Evolutionary conservation across 1,140 invertebrate species (phyloP).

Genomic region (Drosophila truncata): DNA sequence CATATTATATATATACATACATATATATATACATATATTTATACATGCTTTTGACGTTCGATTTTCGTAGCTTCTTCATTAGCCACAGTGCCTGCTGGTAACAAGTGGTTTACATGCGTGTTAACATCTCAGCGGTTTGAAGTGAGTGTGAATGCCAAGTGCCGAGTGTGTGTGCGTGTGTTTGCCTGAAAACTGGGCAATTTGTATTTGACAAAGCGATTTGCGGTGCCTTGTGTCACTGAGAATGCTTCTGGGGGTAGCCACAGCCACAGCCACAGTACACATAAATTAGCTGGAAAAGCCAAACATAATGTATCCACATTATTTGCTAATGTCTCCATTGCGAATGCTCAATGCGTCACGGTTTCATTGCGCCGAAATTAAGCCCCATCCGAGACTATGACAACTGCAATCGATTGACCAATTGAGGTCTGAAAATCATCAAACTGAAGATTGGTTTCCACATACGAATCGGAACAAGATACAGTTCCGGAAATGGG

Average conservation of each 20-base stretch:
- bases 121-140: constrained; percentile 52
- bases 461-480: neutral
- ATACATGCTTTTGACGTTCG: constrained; percentile 37
- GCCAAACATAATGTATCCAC: constrained; percentile 25
- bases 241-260: constrained; percentile 58
- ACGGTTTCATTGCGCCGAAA: constrained; percentile 60
- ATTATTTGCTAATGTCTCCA: constrained; percentile 42
- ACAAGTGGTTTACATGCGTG: constrained; percentile 68
- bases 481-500: neutral
- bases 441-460: neutral
- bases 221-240: constrained; percentile 8
- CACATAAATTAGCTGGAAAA: constrained; percentile 6
- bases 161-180: constrained; percentile 4
- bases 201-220: constrained; percentile 47
- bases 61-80: constrained; percentile 51
- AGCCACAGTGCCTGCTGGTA: constrained; percentile 21
- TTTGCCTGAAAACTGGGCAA: constrained; percentile 44
- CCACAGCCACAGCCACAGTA: neutral
- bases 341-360: constrained; percentile 40
- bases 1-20: constrained; percentile 47
- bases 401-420: constrained; percentile 43
- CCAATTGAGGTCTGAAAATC: constrained; percentile 25
- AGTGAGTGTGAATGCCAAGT: constrained; percentile 46
- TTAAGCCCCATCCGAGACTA: constrained; percentile 35
- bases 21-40: constrained; percentile 1